Conservation (phyloP, 1,140 invertebrate species). For the Caenorhabditis inopinata region DNA sequence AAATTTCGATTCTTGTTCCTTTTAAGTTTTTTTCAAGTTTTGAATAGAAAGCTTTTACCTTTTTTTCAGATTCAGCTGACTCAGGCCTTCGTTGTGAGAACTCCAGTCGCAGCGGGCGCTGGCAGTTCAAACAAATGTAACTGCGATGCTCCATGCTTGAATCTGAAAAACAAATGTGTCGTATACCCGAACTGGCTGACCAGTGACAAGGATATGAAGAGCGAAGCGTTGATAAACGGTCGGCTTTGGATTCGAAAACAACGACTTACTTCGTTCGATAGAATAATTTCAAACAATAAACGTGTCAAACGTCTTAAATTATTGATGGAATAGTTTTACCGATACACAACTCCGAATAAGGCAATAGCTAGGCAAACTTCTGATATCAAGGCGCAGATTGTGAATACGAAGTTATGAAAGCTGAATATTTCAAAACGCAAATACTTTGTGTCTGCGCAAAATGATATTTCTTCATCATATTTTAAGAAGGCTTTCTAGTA, state of each 20-base stretch:
- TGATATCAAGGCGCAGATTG: background rate
- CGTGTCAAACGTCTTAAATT: background rate
- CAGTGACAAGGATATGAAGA: background rate
- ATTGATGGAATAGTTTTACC: background rate
- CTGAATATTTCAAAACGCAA: no score
- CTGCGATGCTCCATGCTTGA: conserved; percentile 6
- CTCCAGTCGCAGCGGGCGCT: background rate
- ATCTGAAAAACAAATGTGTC: background rate
- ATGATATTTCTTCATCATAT: no score
- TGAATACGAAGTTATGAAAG: no score
- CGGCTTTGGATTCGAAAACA: background rate
- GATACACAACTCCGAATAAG: background rate
- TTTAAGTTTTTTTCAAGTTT: background rate
- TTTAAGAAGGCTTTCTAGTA: no score
- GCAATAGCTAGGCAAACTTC: background rate
- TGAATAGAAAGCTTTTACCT: background rate
- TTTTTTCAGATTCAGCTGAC: conserved; percentile 7
- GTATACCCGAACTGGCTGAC: background rate
- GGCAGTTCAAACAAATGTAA: conserved; percentile 6
- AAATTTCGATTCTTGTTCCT: no score
- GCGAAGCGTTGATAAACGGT: background rate
- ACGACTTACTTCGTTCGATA: background rate
- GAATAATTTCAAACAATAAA: conserved; percentile 13
- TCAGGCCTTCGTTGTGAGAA: conserved; percentile 6
- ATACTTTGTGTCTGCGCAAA: no score